Percentiles rank a stretch among this genome's conserved stretches.
phyloP scores from a whole-genome alignment of 2,888 invertebrate genomes.

The Matsumyia berberina region DNA sequence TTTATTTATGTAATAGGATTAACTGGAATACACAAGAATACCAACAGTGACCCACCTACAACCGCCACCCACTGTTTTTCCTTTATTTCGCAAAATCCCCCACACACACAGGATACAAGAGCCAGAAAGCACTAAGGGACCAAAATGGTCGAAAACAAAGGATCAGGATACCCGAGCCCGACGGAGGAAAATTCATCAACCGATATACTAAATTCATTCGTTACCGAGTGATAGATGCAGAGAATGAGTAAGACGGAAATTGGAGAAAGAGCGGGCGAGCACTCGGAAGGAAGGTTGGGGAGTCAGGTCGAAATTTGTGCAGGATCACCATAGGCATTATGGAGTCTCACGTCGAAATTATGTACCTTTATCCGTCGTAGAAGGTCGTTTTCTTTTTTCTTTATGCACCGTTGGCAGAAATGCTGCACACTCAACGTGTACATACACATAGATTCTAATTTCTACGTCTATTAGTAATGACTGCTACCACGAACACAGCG shows the following conservation, averaged over 20 bases:
- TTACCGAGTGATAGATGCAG: constrained; percentile 63
- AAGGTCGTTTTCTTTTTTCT: constrained; percentile 34
- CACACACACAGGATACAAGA: constrained; percentile 31
- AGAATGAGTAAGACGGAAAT: constrained; percentile 33
- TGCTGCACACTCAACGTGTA: constrained; percentile 49
- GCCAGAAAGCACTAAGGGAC: constrained; percentile 32
- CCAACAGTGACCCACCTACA: constrained; percentile 41
- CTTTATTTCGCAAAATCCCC: constrained; percentile 43
- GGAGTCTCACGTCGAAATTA: constrained; percentile 73
- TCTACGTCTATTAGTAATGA: constrained; percentile 75
- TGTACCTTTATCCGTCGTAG: constrained; percentile 67
- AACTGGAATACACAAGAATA: constrained; percentile 69
- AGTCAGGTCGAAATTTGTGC: constrained; percentile 16
- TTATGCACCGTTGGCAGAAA: constrained; percentile 56
- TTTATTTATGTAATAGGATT: constrained; percentile 77
- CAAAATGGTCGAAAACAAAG: constrained; percentile 73
- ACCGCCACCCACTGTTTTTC: constrained; percentile 33
- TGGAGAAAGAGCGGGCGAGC: not conserved
- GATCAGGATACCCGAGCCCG: constrained; percentile 42
- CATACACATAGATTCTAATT: constrained; percentile 74
- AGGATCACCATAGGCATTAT: constrained; percentile 72
- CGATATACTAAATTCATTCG: constrained; percentile 68
- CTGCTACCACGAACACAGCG: constrained; percentile 23
- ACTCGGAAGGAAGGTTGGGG: not conserved
- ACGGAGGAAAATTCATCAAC: constrained; percentile 69